Evolutionary conservation across 2,888 invertebrate genomes (phyloP), one percentile per base, ranked within the genome.

Genomic region (Stenoptilia bipunctidactyla): DNA sequence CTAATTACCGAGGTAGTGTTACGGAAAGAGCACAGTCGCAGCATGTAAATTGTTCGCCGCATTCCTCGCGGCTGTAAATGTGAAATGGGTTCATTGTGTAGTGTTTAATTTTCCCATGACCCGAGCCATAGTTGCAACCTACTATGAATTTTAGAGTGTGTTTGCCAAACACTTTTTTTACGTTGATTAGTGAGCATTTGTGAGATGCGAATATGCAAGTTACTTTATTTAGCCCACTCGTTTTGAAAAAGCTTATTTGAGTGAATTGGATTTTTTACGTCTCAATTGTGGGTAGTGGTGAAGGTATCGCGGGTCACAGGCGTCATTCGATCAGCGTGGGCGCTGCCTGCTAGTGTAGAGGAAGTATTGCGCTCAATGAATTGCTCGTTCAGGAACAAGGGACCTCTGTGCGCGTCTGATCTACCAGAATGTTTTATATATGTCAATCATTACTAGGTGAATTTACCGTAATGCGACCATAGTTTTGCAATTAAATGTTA

Each of bases 81-180:
- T 30, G 12, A 30, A 10, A 30, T 30, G n/a, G 40, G 44, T 41
- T 51, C 50, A 56, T 56, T 61, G 61, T 60, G 61, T 58, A 57
- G 54, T 54, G 49, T 61, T 59, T 54, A 50, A 40, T 49, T 61
- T 69, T 69, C 68, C 56, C 68, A 68, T 59, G 66, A 62, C 64
- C 62, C 46, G 44, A 30, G n/a, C 30, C 3, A 4, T 30, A 12
- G 6, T 9, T 9, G 30, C 30, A n/a, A n/a, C 4, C 30, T 12
- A 30, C 30, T 30, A n/a, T 2, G n/a, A n/a, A 9, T 8, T 9
- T 12, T 30, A n/a, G 30, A 30, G 9, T 30, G 30, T 30, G 30
- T n/a, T 30, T 20, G 20, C 8, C 20, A 20, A 20, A 20, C 20
- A 20, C 8, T 20, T 20, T 20, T 30, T 30, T 30, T 25, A 25